These are phyloP conservation scores for Microctonus brassicae DNA, from an alignment of 2,888 invertebrate species.

Conservation along the genomic window DNA sequence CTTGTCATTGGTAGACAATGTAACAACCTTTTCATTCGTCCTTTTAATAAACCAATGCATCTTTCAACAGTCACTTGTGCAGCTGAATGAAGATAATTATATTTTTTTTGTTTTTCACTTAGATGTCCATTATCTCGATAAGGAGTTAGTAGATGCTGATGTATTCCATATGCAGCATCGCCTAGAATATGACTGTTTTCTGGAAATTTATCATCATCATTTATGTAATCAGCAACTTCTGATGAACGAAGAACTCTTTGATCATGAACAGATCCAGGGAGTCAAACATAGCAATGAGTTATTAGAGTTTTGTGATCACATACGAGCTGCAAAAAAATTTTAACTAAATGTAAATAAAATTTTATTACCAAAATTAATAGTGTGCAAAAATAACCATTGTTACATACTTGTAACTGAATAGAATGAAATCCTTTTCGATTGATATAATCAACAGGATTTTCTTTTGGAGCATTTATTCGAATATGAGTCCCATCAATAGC, in stretches of 20 bases:
- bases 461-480: constrained; percentile 22
- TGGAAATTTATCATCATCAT: constrained; percentile 38
- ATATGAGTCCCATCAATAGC: constrained; percentile 12
- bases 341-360: no score
- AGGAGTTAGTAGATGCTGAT: constrained; percentile 38
- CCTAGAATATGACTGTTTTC: constrained; percentile 40
- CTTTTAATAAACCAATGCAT: constrained; percentile 45
- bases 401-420: background rate
- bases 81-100: constrained; percentile 44
- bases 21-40: constrained; percentile 46
- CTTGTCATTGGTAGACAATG: constrained; percentile 44
- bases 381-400: background rate
- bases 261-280: constrained; percentile 49
- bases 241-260: constrained; percentile 46
- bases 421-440: background rate
- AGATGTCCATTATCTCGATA: constrained; percentile 42
- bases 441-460: constrained; percentile 10
- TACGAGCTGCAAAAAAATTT: background rate
- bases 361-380: no score
- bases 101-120: constrained; percentile 41
- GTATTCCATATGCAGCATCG: constrained; percentile 42
- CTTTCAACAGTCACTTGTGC: constrained; percentile 45
- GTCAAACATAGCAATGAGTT: constrained; percentile 35
- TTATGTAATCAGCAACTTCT: constrained; percentile 43
- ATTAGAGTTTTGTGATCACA: background rate